Percentiles rank a stretch among this genome's conserved stretches.
Evolutionary conservation across 2,113 vertebrate genomes (phyloP).

Genomic region (sheep (Ovis aries)): DNA sequence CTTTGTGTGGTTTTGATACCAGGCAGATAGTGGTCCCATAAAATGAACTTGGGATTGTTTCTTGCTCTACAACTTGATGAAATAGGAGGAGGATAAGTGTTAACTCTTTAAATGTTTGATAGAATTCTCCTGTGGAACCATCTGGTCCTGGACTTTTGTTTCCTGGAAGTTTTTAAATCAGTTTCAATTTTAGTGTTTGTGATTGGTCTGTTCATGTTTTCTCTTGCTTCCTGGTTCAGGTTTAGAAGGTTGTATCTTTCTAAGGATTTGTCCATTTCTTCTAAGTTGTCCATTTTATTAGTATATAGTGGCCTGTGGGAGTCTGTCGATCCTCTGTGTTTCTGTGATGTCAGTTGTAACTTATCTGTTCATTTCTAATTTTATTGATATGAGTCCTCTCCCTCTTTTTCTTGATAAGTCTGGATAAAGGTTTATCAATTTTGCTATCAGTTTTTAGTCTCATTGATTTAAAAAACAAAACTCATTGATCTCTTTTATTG

Average conservation of each 20-base stretch:
- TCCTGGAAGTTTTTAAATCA: not conserved
- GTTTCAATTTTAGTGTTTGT: not conserved
- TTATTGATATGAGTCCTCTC: not conserved
- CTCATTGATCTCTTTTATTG: not conserved
- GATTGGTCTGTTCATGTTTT: not conserved
- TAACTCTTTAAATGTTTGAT: not conserved
- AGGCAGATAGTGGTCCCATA: not conserved
- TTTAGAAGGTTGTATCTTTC: not conserved
- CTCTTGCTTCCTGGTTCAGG: not conserved
- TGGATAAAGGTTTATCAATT: not conserved
- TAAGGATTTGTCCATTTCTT: not conserved
- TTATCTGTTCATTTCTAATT: not conserved
- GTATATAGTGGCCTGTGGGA: not conserved
- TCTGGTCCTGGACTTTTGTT: not conserved
- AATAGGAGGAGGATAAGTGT: not conserved
- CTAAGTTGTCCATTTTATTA: not conserved
- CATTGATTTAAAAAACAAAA: not conserved
- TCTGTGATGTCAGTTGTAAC: not conserved
- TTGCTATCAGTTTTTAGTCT: not conserved
- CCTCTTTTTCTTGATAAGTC: not conserved
- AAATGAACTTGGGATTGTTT: not conserved
- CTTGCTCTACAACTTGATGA: not conserved
- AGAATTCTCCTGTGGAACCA: not conserved
- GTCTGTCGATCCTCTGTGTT: not conserved
- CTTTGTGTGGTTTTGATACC: not conserved